Conservation (phyloP, 2,113 vertebrate species). For the Craseonycteris thonglongyai region DNA sequence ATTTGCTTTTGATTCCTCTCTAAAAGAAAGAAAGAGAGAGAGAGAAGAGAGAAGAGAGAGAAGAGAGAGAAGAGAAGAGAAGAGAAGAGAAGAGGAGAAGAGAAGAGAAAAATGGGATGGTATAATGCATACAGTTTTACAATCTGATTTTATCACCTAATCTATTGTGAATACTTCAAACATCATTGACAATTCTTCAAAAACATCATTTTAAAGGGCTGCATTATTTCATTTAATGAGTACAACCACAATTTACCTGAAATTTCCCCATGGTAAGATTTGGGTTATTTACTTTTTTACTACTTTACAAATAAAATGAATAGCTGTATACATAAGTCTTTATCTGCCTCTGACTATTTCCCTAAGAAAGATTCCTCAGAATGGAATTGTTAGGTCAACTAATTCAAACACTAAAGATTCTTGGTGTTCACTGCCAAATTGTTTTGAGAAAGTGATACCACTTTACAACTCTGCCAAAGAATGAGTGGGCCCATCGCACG, state of each 20-base stretch:
- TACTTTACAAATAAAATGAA: not conserved
- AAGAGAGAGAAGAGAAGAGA: too few species aligned
- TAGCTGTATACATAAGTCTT: not conserved
- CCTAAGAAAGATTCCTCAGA: not conserved
- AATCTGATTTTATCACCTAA: not conserved
- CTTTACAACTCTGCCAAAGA: not conserved
- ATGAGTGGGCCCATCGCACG: not conserved
- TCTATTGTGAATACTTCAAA: not conserved
- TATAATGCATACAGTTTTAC: not conserved
- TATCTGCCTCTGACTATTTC: not conserved
- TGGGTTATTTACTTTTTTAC: constrained; percentile 4
- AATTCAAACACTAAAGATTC: not conserved
- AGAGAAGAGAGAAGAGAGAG: too few species aligned
- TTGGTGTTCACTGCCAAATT: not conserved
- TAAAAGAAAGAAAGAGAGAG: too few species aligned
- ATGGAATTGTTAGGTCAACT: not conserved
- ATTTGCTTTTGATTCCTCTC: constrained; percentile 53
- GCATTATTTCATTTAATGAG: not conserved
- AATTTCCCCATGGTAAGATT: not conserved
- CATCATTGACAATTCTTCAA: not conserved
- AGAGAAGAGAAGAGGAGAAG: too few species aligned
- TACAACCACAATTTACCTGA: not conserved
- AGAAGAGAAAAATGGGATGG: constrained; percentile 40
- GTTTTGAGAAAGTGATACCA: not conserved
- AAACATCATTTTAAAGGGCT: constrained; percentile 10